Base-by-base conservation (phyloP, 2,888 invertebrate species). In the Hoplodrina ambigua region DNA sequence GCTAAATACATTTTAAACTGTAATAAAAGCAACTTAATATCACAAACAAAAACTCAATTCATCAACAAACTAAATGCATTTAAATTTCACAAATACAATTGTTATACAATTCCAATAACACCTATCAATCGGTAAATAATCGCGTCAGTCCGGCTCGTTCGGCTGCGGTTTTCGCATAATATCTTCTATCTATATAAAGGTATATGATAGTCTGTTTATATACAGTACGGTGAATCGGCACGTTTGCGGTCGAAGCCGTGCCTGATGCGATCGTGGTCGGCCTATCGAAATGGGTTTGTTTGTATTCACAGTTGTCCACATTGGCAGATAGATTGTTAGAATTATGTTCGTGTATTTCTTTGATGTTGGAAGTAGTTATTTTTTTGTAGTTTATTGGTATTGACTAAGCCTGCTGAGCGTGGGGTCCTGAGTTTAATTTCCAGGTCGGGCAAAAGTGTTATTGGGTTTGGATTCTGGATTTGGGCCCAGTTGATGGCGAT, bases 191-290 rank as follows among this genome's bases (percentile, higher is more conserved):
- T 49, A 55, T 11, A 17, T 46, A 17, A 11, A 46, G 37, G 37
- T 17, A 46, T 17, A 15, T 50, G 11, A 50, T 20, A 41, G 72
- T 72, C 17, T 46, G 56, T 41, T 61, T 61, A 53, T 79, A 44
- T 37, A 25, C 25, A 25, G 19, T 54, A 55, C n/a, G 46, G 46
- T 46, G 56, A 11, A 63, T 57, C 17, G 46, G 63, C 75, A 80
- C 41, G 80, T 46, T 62, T 64, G 56, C 52, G 66, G 75, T 55
- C 49, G 37, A 11, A 17, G 6, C 13, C 49, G 59, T 67, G 71
- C 44, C 50, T 53, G 55, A 68, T 75, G 44, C 56, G 76, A 80
- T 75, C 53, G 53, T 20, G 69, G 63, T 68, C 17, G 7, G 19
- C 13, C 17, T 60, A 53, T 50, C 55, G 49, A 63, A 67, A 57